Evolutionary conservation across 1,140 invertebrate species (phyloP).

Genomic region (Lasioglossum baleicum): DNA sequence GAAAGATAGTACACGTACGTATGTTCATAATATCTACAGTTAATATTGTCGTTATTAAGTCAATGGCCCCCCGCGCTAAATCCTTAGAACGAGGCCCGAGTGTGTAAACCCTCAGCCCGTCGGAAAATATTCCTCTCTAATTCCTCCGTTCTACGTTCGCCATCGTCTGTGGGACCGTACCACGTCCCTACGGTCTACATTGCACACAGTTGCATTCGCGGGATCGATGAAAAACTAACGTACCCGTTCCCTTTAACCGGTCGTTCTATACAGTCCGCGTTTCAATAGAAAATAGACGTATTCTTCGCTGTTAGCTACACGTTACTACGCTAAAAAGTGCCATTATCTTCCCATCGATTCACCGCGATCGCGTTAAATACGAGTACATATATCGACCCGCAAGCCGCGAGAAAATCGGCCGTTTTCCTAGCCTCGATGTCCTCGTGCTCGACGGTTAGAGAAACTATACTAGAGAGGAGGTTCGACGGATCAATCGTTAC

Average conservation of each 20-base stretch:
- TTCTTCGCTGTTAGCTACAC: not conserved
- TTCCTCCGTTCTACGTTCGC: not conserved
- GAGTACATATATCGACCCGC: not conserved
- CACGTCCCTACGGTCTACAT: not conserved
- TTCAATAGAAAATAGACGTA: constrained; percentile 12
- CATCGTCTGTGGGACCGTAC: not conserved
- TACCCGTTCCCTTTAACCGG: not conserved
- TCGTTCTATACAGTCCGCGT: not conserved
- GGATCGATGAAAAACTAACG: constrained; percentile 16
- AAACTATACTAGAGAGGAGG: not conserved
- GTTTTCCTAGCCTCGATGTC: not conserved
- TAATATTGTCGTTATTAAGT: constrained; percentile 73
- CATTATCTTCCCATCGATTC: constrained; percentile 11
- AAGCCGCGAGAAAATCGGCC: not conserved
- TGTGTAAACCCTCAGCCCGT: constrained; percentile 5
- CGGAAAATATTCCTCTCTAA: constrained; percentile 14
- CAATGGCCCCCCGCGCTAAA: constrained; percentile 26
- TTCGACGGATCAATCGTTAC: not conserved
- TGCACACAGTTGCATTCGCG: not conserved
- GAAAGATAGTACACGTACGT: constrained; percentile 53
- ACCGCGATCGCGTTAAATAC: not conserved
- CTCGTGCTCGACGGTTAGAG: not conserved
- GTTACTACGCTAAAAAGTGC: constrained; percentile 2
- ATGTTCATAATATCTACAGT: constrained; percentile 63
- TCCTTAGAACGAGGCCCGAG: constrained; percentile 19